Conservation (phyloP, 2,888 invertebrate species). For the Shargacucullia verbasci region DNA sequence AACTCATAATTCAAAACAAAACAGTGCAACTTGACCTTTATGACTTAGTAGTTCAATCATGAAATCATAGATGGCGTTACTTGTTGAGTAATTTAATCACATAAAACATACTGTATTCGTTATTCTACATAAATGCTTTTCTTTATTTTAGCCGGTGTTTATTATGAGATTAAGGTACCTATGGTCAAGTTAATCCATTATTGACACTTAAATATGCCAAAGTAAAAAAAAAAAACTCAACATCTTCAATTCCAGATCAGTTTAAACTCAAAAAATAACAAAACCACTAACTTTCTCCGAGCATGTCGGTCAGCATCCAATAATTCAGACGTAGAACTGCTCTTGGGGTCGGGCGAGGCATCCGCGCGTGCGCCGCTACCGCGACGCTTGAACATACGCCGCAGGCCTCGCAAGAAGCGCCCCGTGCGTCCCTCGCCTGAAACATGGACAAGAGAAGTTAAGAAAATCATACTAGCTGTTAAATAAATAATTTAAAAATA, state of each 20-base stretch:
- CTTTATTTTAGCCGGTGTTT: too few species aligned
- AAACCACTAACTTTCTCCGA: constrained; percentile 86
- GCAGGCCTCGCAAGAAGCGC: constrained; percentile 91
- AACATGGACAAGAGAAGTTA: constrained; percentile 49
- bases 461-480: background rate
- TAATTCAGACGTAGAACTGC: constrained; percentile 91
- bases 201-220: too few species aligned
- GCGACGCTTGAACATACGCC: constrained; percentile 91
- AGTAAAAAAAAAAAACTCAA: too few species aligned
- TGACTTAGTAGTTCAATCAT: constrained; percentile 7
- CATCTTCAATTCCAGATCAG: background rate
- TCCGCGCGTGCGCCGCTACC: constrained; percentile 80
- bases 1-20: background rate
- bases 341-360: constrained; percentile 87
- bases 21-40: background rate
- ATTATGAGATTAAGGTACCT: too few species aligned
- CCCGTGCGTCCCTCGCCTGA: constrained; percentile 88
- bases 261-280: background rate
- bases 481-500: too few species aligned
- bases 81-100: constrained; percentile 3
- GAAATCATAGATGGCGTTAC: constrained; percentile 48
- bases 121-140: too few species aligned
- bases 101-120: too few species aligned
- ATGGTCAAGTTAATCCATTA: too few species aligned
- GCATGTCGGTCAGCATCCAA: constrained; percentile 90